These are phyloP conservation scores for Hydrochoerus hydrochaeris DNA, from an alignment of 2,113 vertebrate species.

Conservation along the genomic window DNA sequence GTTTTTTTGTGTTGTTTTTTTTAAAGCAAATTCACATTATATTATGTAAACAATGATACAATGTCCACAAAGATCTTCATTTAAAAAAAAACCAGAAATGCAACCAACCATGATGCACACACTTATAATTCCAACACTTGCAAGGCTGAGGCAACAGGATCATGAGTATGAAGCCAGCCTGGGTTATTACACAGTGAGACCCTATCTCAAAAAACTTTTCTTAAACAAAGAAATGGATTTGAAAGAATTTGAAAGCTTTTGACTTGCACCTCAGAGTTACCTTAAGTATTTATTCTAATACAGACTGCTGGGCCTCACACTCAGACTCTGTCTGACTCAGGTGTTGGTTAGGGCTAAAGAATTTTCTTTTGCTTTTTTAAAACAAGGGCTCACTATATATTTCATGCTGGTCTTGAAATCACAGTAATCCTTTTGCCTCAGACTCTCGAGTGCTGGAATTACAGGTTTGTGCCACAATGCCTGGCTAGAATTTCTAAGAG, in stretches of 20 bases:
- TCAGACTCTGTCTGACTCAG: background rate
- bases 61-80: slow-evolving; percentile 56
- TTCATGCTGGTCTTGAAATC: background rate
- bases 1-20: background rate
- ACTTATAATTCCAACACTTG: background rate
- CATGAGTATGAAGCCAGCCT: background rate
- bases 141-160: background rate
- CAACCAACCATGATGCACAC: background rate
- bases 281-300: slow-evolving; percentile 14
- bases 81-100: slow-evolving; percentile 1
- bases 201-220: background rate
- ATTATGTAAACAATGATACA: slow-evolving; percentile 62
- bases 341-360: background rate
- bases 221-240: background rate
- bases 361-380: background rate
- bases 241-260: slow-evolving; percentile 14
- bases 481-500: background rate
- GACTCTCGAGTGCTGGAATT: background rate
- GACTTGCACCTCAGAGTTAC: background rate
- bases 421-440: background rate
- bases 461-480: background rate
- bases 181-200: background rate
- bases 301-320: background rate
- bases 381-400: background rate
- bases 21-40: slow-evolving; percentile 25